phyloP scores from a whole-genome alignment of 2,888 invertebrate genomes.

The Nymphalis c-album region DNA sequence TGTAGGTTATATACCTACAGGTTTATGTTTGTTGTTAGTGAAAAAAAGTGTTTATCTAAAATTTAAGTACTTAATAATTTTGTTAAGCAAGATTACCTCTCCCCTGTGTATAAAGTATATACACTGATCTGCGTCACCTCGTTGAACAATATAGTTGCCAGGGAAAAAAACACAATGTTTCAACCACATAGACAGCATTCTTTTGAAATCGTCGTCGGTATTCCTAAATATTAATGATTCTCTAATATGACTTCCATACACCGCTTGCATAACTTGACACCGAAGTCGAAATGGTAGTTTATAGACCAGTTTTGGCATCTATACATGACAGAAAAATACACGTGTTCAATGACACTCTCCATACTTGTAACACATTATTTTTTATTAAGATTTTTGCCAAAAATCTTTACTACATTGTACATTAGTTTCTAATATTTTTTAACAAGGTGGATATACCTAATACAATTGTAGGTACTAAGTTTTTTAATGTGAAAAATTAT shows the following conservation, averaged over 20 bases:
- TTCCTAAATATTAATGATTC: conserved; percentile 77
- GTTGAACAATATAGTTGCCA: conserved; percentile 80
- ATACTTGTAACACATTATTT: too few species aligned
- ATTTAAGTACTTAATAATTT: too few species aligned
- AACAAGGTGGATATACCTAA: too few species aligned
- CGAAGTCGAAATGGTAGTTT: conserved; percentile 70
- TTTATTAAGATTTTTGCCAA: too few species aligned
- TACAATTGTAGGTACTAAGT: too few species aligned
- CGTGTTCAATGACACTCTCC: too few species aligned
- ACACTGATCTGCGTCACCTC: conserved; percentile 78
- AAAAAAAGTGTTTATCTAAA: too few species aligned
- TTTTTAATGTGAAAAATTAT: too few species aligned
- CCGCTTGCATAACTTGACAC: conserved; percentile 74
- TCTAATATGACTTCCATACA: conserved; percentile 75
- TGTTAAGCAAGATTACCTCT: conserved; percentile 54
- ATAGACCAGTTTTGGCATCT: conserved; percentile 69
- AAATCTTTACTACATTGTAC: too few species aligned
- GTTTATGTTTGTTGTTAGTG: too few species aligned
- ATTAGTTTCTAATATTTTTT: too few species aligned
- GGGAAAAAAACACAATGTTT: conserved; percentile 78
- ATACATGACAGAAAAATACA: conserved; percentile 9
- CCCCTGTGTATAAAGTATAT: conserved; percentile 82
- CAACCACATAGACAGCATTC: conserved; percentile 77
- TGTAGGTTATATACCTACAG: too few species aligned
- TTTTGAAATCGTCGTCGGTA: conserved; percentile 71